Evolutionary conservation across 2,888 invertebrate genomes (phyloP).

Genomic region (Cephus runcator): DNA sequence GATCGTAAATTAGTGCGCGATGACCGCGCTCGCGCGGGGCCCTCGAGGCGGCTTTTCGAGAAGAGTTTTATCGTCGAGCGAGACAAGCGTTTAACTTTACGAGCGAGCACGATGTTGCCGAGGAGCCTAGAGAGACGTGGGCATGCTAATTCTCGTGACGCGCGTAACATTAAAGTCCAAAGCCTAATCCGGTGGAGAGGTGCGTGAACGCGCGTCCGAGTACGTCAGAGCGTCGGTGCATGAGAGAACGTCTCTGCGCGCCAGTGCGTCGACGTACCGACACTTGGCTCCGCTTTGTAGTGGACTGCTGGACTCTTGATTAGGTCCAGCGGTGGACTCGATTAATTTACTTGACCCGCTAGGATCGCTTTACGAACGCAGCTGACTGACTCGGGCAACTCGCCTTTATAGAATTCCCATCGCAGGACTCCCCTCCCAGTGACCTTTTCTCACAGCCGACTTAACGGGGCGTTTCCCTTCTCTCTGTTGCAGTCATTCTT

Average conservation of each 20-base stretch:
- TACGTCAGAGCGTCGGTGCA: conserved; percentile 12
- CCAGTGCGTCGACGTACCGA: no score
- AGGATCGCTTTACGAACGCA: not conserved
- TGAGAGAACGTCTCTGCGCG: not conserved
- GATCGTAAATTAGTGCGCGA: conserved; percentile 56
- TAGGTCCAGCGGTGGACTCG: not conserved
- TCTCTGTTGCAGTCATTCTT: conserved; percentile 87
- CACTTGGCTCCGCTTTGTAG: no score
- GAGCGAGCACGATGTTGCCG: conserved; percentile 47
- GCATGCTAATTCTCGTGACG: conserved; percentile 57
- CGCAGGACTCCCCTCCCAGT: not conserved
- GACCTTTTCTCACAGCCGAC: not conserved
- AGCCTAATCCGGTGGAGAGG: conserved; percentile 50
- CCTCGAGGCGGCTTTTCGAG: conserved; percentile 37
- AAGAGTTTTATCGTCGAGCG: conserved; percentile 56
- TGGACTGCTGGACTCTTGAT: not conserved
- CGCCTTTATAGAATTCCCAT: not conserved
- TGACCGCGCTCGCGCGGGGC: conserved; percentile 27
- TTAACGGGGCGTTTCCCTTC: conserved; percentile 37
- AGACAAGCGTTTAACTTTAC: conserved; percentile 61
- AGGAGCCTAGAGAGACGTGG: conserved; percentile 31
- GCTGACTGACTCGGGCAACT: not conserved
- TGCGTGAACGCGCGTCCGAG: conserved; percentile 33
- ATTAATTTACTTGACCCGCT: not conserved
- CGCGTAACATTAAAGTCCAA: conserved; percentile 56